Base-by-base conservation (phyloP, 2,113 vertebrate species). In the Cariama cristata region DNA sequence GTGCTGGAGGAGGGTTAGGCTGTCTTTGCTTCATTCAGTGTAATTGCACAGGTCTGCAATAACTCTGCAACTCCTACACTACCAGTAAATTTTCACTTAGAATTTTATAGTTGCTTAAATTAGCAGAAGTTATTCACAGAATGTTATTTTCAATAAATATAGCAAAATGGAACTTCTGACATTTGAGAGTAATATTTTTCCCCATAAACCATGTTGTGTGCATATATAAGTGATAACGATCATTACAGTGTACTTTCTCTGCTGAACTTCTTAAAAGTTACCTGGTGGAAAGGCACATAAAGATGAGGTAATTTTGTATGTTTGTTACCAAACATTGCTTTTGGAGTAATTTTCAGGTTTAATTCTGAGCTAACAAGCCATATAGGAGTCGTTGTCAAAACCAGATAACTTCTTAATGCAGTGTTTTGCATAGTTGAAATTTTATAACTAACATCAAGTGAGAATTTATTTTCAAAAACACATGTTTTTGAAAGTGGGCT, bases 101-200 rank as follows among this genome's bases (percentile, higher is more conserved):
- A 35, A 59, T 92, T 95, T 95, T 86, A 79, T 81, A 59, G 59
- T 73, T 80, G 24, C 93, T 88, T 83, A 92, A 95, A 95, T 97
- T 88, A 79, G 66, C 42, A 79, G 67, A 90, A 91, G 62, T 82
- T 95, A 89, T 89, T 94, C 27, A 91, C 18, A 81, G 32, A 84
- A 63, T 74, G 23, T 60, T 87, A 53, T 67, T 93, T 94, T 79
- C 80, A 79, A 60, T 82, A 93, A 85, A 91, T 82, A 85, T 15
- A 67, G 47, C 30, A 75, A 93, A 95, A 79, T 23, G 40, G 59
- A 90, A 59, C 53, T 82, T 84, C 40, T 66, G 52, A 13, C 58
- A 12, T 90, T 91, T 60, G 47, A 68, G 24, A 60, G 81, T 66
- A 86, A 85, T 91, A 85, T 60, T 93, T 94, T 86, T 90, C 9